These are phyloP conservation scores for Desmodus rotundus DNA, from an alignment of 2,113 vertebrate genomes.

Conservation along the genomic window DNA sequence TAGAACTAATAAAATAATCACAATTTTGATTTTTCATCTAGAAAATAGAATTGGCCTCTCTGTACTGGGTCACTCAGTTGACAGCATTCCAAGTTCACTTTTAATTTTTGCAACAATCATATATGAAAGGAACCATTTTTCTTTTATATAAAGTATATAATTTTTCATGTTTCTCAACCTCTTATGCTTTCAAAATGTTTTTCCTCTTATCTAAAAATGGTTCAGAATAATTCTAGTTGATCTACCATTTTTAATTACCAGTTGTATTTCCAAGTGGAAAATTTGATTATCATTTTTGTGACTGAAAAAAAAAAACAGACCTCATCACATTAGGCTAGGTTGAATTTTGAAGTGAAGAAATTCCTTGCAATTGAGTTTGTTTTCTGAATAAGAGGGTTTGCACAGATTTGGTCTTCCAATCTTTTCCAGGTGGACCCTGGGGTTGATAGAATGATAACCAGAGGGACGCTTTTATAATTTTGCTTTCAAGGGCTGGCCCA, in stretches of 20 bases:
- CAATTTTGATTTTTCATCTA: background rate
- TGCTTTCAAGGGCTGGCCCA: background rate
- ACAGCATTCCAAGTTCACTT: background rate
- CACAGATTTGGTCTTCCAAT: background rate
- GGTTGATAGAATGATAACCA: slow-evolving; percentile 7
- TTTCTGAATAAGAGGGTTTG: background rate
- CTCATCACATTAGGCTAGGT: background rate
- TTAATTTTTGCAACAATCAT: background rate
- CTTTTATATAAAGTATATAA: background rate
- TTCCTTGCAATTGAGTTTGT: background rate
- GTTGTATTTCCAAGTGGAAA: background rate
- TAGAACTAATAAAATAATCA: background rate
- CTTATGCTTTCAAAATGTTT: background rate
- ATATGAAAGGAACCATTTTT: background rate
- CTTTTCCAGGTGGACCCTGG: background rate
- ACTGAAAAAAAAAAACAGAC: background rate
- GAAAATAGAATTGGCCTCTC: background rate
- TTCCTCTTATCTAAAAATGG: background rate
- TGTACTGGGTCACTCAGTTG: background rate
- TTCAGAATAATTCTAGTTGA: background rate
- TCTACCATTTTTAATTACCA: background rate
- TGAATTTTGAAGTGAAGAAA: background rate
- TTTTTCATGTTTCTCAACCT: background rate
- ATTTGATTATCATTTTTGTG: background rate
- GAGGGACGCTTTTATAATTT: background rate